Evolutionary conservation across 2,888 invertebrate species (phyloP).

Genomic region (Phalera bucephala): DNA sequence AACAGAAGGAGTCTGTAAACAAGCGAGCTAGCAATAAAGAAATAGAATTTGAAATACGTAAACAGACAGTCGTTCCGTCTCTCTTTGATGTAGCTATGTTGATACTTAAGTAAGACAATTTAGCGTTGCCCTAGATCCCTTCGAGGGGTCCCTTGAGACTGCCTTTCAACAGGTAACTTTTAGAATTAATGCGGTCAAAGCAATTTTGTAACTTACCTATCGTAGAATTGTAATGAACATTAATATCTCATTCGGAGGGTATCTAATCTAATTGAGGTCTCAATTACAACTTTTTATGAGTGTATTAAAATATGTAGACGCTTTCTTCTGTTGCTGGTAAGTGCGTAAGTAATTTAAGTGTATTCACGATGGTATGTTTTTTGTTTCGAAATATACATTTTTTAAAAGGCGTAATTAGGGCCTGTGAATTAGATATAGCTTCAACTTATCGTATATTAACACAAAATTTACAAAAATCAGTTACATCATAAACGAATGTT

Average conservation of each 20-base stretch:
- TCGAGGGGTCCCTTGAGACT: conserved; percentile 53
- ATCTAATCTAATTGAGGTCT: conserved; percentile 45
- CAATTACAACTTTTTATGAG: too few relatives aligned
- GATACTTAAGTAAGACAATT: conserved; percentile 62
- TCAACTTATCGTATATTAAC: too few relatives aligned
- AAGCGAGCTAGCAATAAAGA: conserved; percentile 26
- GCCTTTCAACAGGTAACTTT: conserved; percentile 69
- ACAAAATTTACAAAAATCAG: too few relatives aligned
- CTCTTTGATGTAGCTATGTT: conserved; percentile 55
- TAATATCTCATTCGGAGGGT: conserved; percentile 48
- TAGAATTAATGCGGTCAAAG: conserved; percentile 68
- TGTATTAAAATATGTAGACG: too few relatives aligned
- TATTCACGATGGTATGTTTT: too few relatives aligned
- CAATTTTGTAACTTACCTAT: conserved; percentile 55
- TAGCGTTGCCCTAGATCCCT: conserved; percentile 58
- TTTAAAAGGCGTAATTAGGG: too few relatives aligned
- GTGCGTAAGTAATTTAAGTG: too few relatives aligned
- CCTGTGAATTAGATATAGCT: too few relatives aligned
- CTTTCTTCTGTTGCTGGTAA: too few relatives aligned
- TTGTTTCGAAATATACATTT: too few relatives aligned
- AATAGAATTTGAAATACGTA: conserved; percentile 26
- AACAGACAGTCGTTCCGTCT: conserved; percentile 26
- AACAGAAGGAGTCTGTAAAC: conserved; percentile 25
- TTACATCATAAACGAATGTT: too few relatives aligned
- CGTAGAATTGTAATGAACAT: conserved; percentile 41